Evolutionary conservation across 2,797 vertebrate genomes (phyloP).

Genomic region (Luscinia megarhynchos): DNA sequence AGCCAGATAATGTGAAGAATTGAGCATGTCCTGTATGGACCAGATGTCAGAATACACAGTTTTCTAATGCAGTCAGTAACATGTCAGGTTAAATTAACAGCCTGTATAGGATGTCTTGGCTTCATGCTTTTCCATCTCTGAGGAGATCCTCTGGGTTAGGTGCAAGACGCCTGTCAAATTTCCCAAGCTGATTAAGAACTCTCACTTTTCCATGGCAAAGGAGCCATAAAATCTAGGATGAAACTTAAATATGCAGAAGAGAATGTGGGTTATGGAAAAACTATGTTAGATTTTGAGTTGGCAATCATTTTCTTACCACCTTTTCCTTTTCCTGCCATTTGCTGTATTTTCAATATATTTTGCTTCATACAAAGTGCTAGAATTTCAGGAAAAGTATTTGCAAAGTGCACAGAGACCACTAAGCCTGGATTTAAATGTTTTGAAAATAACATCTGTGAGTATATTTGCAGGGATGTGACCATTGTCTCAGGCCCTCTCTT

Average conservation of each 20-base stretch:
- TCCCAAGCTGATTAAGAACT: background rate
- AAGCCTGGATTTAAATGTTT: background rate
- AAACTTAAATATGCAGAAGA: background rate
- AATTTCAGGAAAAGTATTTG: background rate
- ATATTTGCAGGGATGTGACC: background rate
- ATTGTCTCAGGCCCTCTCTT: background rate
- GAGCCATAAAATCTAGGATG: background rate
- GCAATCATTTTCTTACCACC: background rate
- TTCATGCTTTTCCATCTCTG: constrained; percentile 7
- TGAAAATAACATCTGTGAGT: background rate
- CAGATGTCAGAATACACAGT: background rate
- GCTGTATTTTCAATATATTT: background rate
- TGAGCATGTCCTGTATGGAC: background rate
- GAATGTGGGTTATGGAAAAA: background rate
- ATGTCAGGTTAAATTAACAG: constrained; percentile 1
- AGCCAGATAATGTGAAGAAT: background rate
- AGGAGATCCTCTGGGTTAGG: background rate
- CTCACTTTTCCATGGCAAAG: background rate
- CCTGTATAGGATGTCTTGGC: background rate
- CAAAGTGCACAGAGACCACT: background rate
- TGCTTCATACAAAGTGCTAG: background rate
- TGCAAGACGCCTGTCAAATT: background rate
- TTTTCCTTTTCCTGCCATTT: background rate
- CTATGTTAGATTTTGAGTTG: background rate
- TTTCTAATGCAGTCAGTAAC: background rate